Base-by-base conservation (phyloP, 2,113 vertebrate species). In the Abramis brama region DNA sequence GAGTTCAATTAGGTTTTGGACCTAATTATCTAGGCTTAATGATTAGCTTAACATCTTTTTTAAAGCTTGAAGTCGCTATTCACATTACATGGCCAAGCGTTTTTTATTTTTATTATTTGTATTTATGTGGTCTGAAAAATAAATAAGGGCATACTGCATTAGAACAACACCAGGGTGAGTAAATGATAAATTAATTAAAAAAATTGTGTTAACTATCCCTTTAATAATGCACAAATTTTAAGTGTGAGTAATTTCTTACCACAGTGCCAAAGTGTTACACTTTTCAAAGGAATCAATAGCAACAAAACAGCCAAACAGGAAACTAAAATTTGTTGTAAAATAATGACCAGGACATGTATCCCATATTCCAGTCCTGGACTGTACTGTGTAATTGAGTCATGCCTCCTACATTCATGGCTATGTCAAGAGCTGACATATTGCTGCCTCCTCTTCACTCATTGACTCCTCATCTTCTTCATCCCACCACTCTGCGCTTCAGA, bases 361-460 rank as follows among this genome's bases (percentile, higher is more conserved):
- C 81, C 66, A 82, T 33, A 30, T 62, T 74, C 1, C 59, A 50
- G 62, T 27, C 7, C 17, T 66, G 62, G 19, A 11, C 59, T 64
- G 21, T 85, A 86, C 82, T 91, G 90, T 91, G 92, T 91, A 89
- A 90, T 87, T 87, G 86, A 86, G 77, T 21, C 85, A 79, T 39
- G 93, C 91, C 91, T 95, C 93, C 93, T 92, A 94, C 92, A 55
- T 91, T 92, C 50, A 57, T 82, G 27, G 84, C 75, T 68, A 62
- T 90, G 93, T 90, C 92, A 91, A 86, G 90, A 47, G 86, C 87
- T 94, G 93, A 94, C 93, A 93, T 92, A 93, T 92, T 91, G 88
- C 91, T 90, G 89, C 93, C 92, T 92, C 92, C 94, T 94, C 94
- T 92, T 95, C 94, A 94, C 93, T 95, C 94, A 93, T 94, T 93